Evolutionary conservation across 2,888 invertebrate species (phyloP).

Genomic region (Ferdinandea cuprea): DNA sequence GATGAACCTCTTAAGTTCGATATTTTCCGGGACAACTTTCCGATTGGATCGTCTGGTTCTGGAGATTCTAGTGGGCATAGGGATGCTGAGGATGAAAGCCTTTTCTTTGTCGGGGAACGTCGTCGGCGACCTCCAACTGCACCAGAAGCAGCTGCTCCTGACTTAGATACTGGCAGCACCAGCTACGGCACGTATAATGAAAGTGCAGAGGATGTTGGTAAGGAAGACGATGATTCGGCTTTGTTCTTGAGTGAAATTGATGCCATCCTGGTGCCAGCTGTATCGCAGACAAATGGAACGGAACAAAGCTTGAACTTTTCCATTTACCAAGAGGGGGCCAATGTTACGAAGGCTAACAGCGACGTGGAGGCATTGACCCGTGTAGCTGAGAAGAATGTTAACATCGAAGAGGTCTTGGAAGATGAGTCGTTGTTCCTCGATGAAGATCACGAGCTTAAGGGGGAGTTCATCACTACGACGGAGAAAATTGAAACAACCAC

Average conservation of each 20-base stretch:
- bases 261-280: slow-evolving; percentile 80
- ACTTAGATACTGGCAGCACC: slow-evolving; percentile 45
- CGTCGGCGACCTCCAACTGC: slow-evolving; percentile 54
- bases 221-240: slow-evolving; percentile 46
- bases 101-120: slow-evolving; percentile 70
- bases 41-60: slow-evolving; percentile 75
- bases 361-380: slow-evolving; percentile 51
- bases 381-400: slow-evolving; percentile 23
- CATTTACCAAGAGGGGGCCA: slow-evolving; percentile 32
- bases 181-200: slow-evolving; percentile 30
- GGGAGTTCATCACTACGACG: slow-evolving; percentile 6
- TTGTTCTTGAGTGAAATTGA: slow-evolving; percentile 77
- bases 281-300: slow-evolving; percentile 15
- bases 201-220: neutral
- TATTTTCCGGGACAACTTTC: slow-evolving; percentile 80
- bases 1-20: slow-evolving; percentile 82
- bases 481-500: slow-evolving; percentile 50
- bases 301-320: slow-evolving; percentile 51
- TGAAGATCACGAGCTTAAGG: slow-evolving; percentile 10
- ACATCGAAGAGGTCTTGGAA: slow-evolving; percentile 59
- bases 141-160: slow-evolving; percentile 21
- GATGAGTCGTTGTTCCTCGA: slow-evolving; percentile 66
- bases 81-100: slow-evolving; percentile 58
- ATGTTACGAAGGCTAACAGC: slow-evolving; percentile 15
- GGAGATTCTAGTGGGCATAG: slow-evolving; percentile 50